Evolutionary conservation across 2,113 vertebrate species (phyloP).

Genomic region (Climacteris rufus): DNA sequence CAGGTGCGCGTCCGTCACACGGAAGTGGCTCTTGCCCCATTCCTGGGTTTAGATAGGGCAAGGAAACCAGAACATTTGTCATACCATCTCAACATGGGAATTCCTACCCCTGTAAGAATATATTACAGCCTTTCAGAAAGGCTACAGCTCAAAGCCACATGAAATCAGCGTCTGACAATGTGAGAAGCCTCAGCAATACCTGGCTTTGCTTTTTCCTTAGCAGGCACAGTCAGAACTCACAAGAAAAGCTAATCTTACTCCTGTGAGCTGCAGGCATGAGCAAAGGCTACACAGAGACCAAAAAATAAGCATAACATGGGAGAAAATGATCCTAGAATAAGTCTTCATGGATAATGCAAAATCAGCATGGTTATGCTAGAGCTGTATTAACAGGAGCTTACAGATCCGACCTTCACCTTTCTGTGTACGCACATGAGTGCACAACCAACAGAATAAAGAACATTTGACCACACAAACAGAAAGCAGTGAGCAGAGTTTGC

Average conservation of each 20-base stretch:
- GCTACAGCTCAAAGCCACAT: neutral
- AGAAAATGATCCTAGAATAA: neutral
- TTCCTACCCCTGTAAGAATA: neutral
- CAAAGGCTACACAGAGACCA: neutral
- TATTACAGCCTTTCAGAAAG: neutral
- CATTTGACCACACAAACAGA: neutral
- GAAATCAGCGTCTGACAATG: neutral
- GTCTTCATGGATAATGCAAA: neutral
- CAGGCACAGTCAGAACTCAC: neutral
- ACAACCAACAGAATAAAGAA: neutral
- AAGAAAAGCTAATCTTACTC: neutral
- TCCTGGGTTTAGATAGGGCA: neutral
- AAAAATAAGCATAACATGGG: neutral
- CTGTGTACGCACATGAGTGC: neutral
- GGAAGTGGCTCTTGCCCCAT: neutral
- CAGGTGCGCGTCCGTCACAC: neutral
- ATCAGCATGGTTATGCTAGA: neutral
- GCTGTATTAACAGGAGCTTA: neutral
- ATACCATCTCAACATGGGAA: fast-evolving
- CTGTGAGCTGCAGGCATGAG: neutral
- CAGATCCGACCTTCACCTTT: neutral
- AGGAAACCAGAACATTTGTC: neutral
- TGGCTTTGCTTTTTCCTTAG: neutral
- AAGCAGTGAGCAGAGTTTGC: neutral
- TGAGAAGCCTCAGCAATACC: neutral